These are phyloP conservation scores for Callithrix jacchus DNA, from an alignment of 2,113 vertebrate genomes.

Conservation along the genomic window DNA sequence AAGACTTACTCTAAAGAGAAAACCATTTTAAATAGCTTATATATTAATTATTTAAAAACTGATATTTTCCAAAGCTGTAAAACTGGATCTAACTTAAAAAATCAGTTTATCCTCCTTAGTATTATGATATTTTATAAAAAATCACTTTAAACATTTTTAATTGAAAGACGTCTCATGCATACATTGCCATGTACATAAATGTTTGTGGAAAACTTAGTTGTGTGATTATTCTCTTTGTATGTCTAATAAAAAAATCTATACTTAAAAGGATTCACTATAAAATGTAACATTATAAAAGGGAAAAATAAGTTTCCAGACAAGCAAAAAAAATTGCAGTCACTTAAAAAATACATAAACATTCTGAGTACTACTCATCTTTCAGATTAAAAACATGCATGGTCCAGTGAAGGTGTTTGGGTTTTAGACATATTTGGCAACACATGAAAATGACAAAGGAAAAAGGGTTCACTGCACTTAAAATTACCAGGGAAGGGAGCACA, in stretches of 20 bases:
- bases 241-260: neutral
- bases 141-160: constrained; percentile 7
- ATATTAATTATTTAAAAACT: constrained; percentile 7
- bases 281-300: neutral
- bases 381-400: neutral
- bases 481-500: neutral
- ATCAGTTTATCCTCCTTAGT: no score
- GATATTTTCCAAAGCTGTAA: neutral
- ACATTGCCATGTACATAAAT: neutral
- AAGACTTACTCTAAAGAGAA: neutral
- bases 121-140: neutral
- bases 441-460: neutral
- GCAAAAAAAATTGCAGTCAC: neutral
- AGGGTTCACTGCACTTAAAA: neutral
- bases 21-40: neutral
- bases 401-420: neutral
- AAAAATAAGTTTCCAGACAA: neutral
- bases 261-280: neutral
- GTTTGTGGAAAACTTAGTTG: neutral
- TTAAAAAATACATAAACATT: neutral
- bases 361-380: neutral
- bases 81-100: neutral
- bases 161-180: neutral
- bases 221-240: neutral
- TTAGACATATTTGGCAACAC: neutral